Evolutionary conservation across 2,888 invertebrate genomes (phyloP).

Genomic region (Lochmaea crataegi): DNA sequence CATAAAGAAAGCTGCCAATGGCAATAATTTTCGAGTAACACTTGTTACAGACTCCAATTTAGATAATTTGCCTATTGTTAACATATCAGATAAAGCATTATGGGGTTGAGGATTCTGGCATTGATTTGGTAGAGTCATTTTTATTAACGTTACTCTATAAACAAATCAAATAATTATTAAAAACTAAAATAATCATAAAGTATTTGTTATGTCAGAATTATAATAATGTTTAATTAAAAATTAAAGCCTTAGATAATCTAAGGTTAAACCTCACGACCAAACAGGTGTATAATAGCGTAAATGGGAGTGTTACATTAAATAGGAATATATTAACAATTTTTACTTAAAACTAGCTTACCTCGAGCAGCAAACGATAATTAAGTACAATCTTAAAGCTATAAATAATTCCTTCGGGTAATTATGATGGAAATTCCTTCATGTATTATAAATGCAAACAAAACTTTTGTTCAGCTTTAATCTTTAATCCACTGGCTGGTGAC

Average conservation of each 20-base stretch:
- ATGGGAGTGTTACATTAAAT: not conserved
- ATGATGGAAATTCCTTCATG: not conserved
- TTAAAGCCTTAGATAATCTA: not conserved
- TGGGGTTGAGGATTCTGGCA: conserved; percentile 41
- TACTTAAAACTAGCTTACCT: not conserved
- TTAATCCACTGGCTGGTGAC: not conserved
- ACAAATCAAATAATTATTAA: not conserved
- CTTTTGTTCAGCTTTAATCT: not conserved
- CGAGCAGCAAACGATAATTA: not conserved
- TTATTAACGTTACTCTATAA: not conserved
- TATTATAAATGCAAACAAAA: not conserved
- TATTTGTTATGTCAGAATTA: not conserved
- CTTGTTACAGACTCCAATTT: conserved; percentile 34
- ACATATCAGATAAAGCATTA: conserved; percentile 48
- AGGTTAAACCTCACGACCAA: not conserved
- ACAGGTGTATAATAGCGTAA: not conserved
- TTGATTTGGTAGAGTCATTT: conserved; percentile 45
- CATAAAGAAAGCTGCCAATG: conserved; percentile 78
- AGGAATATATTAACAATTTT: not conserved
- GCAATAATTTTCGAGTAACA: conserved; percentile 58
- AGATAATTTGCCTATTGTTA: conserved; percentile 53
- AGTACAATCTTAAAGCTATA: conserved; percentile 1
- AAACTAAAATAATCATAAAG: not conserved
- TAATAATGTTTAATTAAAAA: not conserved
- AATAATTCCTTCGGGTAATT: not conserved